Evolutionary conservation across 2,888 invertebrate genomes (phyloP), one percentile per base, ranked within the genome.

Genomic region (Heliconius cydno): DNA sequence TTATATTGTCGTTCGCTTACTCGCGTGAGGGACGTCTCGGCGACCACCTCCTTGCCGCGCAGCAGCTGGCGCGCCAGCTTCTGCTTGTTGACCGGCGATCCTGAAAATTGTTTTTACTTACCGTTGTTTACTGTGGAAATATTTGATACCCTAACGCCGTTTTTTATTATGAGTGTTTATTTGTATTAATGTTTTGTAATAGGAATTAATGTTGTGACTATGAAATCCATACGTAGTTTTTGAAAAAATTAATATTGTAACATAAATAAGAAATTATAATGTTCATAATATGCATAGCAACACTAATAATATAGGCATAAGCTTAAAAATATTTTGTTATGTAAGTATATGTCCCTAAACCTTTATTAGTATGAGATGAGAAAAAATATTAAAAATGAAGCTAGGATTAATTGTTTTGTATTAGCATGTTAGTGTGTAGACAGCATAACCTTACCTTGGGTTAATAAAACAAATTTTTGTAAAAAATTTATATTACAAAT

Each of bases 1-100:
- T 90, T 89, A 89, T 92, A 94, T 84, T 92, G 90, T 85, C 89
- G 90, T 86, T 90, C 90, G 92, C 97, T 97, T 97, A 97, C 97
- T 96, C 97, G 96, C 92, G 96, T 97, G 90, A 97, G 96, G 86
- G 97, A 97, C 84, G 97, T 97, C 95, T 97, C 97, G 92, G 97
- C 97, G 89, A 95, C 96, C 90, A 95, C 95, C 95, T 97, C 96
- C 84, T 91, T 91, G 91, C 96, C 96, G 88, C 97, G 96, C 92
- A 96, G 96, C 95, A 96, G 93, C 92, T 97, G 97, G 93, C 97
- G 97, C 91, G 97, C 97, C 95, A 97, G 95, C 95, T 97, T 97
- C 95, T 97, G 97, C 94, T 96, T 97, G 96, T 97, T 97, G 95
- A 97, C 97, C 85, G 97, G 97, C 84, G 97, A 97, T 92, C 97